Evolutionary conservation across 2,888 invertebrate genomes (phyloP).

Genomic region (Yponomeuta malinellus): DNA sequence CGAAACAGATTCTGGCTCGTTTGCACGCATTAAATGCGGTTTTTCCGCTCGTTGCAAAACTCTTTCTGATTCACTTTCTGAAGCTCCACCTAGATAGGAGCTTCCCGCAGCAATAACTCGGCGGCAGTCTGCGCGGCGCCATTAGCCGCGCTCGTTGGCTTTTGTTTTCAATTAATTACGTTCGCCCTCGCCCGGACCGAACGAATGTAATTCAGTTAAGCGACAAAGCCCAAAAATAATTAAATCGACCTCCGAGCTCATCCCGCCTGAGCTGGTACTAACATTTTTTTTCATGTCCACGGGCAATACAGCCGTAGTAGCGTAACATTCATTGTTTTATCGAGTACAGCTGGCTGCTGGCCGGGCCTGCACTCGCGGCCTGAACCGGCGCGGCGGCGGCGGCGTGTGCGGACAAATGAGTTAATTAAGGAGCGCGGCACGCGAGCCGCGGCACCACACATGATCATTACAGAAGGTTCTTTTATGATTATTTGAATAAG

Average conservation of each 20-base stretch:
- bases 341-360: background rate
- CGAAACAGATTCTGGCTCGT: slow-evolving; percentile 23
- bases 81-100: background rate
- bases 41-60: slow-evolving; percentile 13
- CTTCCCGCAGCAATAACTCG: background rate
- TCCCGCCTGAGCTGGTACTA: background rate
- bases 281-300: background rate
- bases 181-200: slow-evolving; percentile 19
- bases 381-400: slow-evolving; percentile 11
- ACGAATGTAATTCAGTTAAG: slow-evolving; percentile 32
- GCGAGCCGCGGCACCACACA: background rate
- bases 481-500: no score
- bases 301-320: background rate
- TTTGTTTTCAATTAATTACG: slow-evolving; percentile 35
- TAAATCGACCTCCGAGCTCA: slow-evolving; percentile 23
- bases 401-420: slow-evolving; percentile 20
- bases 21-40: slow-evolving; percentile 19
- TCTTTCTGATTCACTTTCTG: slow-evolving; percentile 20
- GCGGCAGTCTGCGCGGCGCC: slow-evolving; percentile 1
- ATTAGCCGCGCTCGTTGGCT: slow-evolving; percentile 22
- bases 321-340: background rate
- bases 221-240: slow-evolving; percentile 30
- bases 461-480: background rate
- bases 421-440: slow-evolving; percentile 14
- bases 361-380: background rate